Base-by-base conservation (phyloP, 1,140 invertebrate genomes). In the Hirudo medicinalis region DNA sequence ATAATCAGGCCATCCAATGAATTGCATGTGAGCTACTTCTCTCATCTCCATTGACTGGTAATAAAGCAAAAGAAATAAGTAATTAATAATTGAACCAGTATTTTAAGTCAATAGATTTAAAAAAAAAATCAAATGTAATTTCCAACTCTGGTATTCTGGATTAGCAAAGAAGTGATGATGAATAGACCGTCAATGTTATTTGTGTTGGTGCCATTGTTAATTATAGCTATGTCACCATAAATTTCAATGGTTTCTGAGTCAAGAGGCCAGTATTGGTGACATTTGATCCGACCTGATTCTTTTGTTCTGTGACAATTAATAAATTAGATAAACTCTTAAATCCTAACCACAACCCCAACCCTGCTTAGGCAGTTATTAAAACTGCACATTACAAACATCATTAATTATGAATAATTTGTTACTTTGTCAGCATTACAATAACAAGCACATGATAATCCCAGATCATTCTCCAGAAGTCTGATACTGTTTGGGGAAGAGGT, bases 1-100 rank as follows among this genome's bases (percentile, higher is more conserved):
- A 78, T 99, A 95, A 82, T 99, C 96, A 0, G 96, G 96, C 96
- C 96, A 99, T 4, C 94, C 94, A 0, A 95, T 99, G 79, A 97
- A 99, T 81, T 99, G 96, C 69, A 97, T 85, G 25, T 70, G 69
- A 40, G 49, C 29, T 54, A 70, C 49, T 22, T n/a, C 25, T 19
- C 49, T 36, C 22, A 53, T n/a, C 2, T 54, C 53, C 25, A 22
- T 54, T 49, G 69, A 53, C 69, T 70, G 49, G 9, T 27, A 17
- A 63, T 15, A 15, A 63, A 27, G 9, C 29, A 27, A 32, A 27
- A 63, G 25, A 20, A 57, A 57, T 20, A 29, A 40, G 27, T 25
- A 32, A 40, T 2, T 29, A 40, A 29, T 15, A 40, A 29, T 2
- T 40, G 27, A 15, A 11, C n/a, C 36, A 15, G 9, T 11, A 19